phyloP scores from a whole-genome alignment of 2,113 vertebrate species.

The Oplegnathus fasciatus region DNA sequence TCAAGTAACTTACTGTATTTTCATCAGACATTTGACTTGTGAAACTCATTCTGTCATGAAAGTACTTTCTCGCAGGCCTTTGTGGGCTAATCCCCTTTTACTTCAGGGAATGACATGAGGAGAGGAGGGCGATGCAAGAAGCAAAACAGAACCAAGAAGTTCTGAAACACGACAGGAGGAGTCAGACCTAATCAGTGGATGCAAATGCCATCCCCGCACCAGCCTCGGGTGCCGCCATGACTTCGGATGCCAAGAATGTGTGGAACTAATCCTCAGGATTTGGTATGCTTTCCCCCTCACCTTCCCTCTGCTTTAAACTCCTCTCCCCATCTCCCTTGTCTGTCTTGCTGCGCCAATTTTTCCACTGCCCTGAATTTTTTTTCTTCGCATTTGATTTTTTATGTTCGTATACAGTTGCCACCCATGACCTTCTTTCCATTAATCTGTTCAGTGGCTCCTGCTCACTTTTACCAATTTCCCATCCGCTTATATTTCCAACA shows the following conservation, averaged over 20 bases:
- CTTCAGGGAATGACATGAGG: slow-evolving; percentile 20
- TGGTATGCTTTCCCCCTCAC: slow-evolving; percentile 28
- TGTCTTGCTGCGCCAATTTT: slow-evolving; percentile 21
- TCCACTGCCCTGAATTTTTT: slow-evolving; percentile 7
- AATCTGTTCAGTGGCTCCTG: slow-evolving; percentile 13
- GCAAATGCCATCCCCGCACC: slow-evolving; percentile 60
- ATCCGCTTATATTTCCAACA: slow-evolving; percentile 26
- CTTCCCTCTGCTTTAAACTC: slow-evolving; percentile 42
- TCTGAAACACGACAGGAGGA: slow-evolving; percentile 48
- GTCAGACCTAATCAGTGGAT: slow-evolving; percentile 61
- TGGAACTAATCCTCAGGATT: slow-evolving; percentile 73
- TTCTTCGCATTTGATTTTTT: slow-evolving; percentile 2
- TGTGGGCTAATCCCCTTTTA: slow-evolving; percentile 43
- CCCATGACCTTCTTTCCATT: slow-evolving; percentile 42
- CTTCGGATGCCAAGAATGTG: slow-evolving; percentile 56
- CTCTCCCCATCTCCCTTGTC: slow-evolving; percentile 15
- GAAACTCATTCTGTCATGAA: slow-evolving; percentile 38
- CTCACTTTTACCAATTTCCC: slow-evolving; percentile 8
- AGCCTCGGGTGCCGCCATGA: slow-evolving; percentile 39
- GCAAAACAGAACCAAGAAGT: slow-evolving; percentile 43
- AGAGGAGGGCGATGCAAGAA: slow-evolving; percentile 15
- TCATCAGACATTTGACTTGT: slow-evolving; percentile 26
- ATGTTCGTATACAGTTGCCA: slow-evolving; percentile 2
- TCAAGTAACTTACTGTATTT: slow-evolving; percentile 26
- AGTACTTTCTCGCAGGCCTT: slow-evolving; percentile 18